These are phyloP conservation scores for Gulo gulo DNA, from an alignment of 2,113 vertebrate species.

Conservation along the genomic window DNA sequence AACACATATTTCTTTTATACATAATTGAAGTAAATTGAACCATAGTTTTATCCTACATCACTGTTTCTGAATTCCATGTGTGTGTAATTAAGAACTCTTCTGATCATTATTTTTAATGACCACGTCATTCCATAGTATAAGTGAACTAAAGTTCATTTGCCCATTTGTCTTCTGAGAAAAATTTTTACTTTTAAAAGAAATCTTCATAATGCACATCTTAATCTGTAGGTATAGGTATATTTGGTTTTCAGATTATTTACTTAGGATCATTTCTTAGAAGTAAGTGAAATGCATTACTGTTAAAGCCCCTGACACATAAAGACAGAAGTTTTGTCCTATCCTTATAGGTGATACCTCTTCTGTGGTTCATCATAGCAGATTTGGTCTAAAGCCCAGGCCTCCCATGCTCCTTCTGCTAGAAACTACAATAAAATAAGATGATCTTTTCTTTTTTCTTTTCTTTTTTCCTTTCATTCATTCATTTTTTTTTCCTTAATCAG, in stretches of 20 bases:
- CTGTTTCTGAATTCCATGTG: neutral
- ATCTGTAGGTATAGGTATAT: neutral
- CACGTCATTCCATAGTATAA: neutral
- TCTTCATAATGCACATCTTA: neutral
- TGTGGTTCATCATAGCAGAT: neutral
- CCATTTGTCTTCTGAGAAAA: neutral
- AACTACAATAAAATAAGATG: neutral
- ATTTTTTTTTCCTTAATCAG: neutral
- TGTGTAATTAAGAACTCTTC: neutral
- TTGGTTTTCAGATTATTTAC: conserved; percentile 14
- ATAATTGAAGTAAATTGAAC: neutral
- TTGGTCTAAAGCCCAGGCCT: neutral
- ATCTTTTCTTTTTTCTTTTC: neutral
- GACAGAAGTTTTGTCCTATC: neutral
- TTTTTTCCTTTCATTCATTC: neutral
- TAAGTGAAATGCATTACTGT: neutral
- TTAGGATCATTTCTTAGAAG: neutral
- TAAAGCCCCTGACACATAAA: neutral
- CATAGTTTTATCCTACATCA: neutral
- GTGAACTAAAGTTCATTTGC: neutral
- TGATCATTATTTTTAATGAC: conserved; percentile 23
- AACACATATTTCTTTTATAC: neutral
- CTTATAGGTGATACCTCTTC: neutral
- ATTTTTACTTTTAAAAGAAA: neutral
- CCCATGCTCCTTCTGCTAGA: neutral